Conservation (phyloP, 2,797 vertebrate genomes). For the Pyrrhura leucotis region DNA sequence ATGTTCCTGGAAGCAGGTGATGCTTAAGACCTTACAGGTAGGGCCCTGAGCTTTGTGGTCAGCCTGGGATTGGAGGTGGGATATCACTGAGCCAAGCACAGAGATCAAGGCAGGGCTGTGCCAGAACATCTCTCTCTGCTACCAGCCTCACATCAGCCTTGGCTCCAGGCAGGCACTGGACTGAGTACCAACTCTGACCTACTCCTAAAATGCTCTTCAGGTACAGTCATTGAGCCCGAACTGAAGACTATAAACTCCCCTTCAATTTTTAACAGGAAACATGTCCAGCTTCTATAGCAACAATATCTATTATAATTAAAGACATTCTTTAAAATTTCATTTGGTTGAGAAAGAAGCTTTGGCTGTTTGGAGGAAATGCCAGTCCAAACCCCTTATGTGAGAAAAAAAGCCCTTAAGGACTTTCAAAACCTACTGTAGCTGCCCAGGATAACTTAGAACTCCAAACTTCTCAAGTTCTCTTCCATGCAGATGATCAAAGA, state of each 20-base stretch:
- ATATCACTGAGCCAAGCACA: fast-evolving
- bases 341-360: neutral
- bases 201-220: neutral
- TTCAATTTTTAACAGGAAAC: neutral
- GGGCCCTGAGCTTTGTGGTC: neutral
- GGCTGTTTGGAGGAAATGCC: neutral
- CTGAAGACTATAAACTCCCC: neutral
- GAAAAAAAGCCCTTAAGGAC: neutral
- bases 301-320: neutral
- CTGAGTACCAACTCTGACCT: neutral
- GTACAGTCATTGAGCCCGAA: neutral
- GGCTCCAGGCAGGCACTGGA: neutral
- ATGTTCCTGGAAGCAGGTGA: neutral
- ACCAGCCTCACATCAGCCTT: neutral
- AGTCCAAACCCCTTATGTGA: neutral
- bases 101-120: fast-evolving
- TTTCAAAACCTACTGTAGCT: neutral
- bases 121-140: neutral
- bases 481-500: neutral
- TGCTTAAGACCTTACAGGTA: neutral
- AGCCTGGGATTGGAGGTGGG: neutral
- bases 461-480: neutral
- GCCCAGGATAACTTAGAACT: neutral
- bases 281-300: fast-evolving
- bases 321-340: neutral